Base-by-base conservation (phyloP, 2,797 vertebrate genomes). In the Varecia variegata region DNA sequence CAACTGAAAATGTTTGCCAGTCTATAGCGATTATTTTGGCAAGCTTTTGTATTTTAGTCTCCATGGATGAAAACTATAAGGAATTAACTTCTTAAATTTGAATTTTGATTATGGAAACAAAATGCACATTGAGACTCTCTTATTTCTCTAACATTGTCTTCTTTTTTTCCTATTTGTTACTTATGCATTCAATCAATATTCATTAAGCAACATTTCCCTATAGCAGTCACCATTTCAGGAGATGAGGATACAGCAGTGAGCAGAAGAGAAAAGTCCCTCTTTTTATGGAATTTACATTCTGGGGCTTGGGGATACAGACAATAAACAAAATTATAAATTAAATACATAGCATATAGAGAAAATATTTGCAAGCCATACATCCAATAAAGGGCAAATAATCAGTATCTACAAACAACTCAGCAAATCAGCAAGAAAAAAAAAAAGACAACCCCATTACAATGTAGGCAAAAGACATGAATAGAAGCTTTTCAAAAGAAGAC, bases 51-150 rank as follows among this genome's bases (percentile, higher is more conserved):
- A 38, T 20, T 86, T 95, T 85, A 40, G 67, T 56, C 70, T 79
- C 71, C 47, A 23, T 68, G 88, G 76, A 58, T 32, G 20, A 77
- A 90, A 85, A 90, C 32, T 32, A 3, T 56, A 74, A 73, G 32
- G 9, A 85, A 82, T 38, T 76, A n/a, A 70, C 38, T 92, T 76
- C 25, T 80, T 92, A 60, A 35, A 4, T 79, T 84, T 94, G 65
- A 87, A 71, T 85, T 97, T 88, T 92, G 54, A 60, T n/a, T 52
- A 32, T 67, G 76, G 91, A 40, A 92, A n/a, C 2, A 86, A 80
- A 92, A 54, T 81, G 38, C 21, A 21, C 15, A 15, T 35, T 68
- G 47, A 88, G 38, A n/a, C 73, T 67, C 56, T 88, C 50, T 94
- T 87, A 11, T 71, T 76, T 80, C 18, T 8, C n/a, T 74, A 58